Conservation (phyloP, 1,140 invertebrate genomes). For the Microplitis demolitor region DNA sequence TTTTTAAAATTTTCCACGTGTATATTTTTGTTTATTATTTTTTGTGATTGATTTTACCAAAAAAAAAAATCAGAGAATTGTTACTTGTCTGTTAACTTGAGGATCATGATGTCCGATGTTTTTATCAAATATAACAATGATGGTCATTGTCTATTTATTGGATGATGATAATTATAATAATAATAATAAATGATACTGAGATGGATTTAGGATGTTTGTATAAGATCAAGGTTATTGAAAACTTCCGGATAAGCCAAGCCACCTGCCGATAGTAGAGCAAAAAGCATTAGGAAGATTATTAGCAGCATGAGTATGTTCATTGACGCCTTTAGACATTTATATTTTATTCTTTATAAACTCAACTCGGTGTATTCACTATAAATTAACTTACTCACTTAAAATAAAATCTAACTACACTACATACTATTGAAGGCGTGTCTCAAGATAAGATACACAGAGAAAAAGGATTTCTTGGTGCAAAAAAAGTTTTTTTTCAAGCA, state of each 20-base stretch:
- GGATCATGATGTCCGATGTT: too few relatives aligned
- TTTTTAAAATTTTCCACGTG: too few relatives aligned
- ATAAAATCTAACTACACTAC: neutral
- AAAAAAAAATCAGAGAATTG: too few relatives aligned
- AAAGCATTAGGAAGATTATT: too few relatives aligned
- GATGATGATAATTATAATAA: neutral
- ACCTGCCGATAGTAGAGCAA: neutral
- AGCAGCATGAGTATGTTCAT: constrained; percentile 3
- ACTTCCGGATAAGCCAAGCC: constrained; percentile 14
- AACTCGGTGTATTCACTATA: too few relatives aligned
- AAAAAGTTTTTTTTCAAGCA: too few relatives aligned
- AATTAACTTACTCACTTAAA: neutral
- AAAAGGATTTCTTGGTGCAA: too few relatives aligned
- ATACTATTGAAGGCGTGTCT: constrained; percentile 1
- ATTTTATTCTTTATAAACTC: neutral
- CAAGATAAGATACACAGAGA: neutral
- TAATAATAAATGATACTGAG: neutral
- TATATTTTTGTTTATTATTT: too few relatives aligned
- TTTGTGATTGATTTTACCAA: too few relatives aligned
- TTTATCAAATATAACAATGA: too few relatives aligned
- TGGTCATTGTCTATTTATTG: too few relatives aligned
- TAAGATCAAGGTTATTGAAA: neutral
- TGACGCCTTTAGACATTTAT: neutral
- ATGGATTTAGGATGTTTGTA: neutral
- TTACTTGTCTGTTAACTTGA: too few relatives aligned